Percentiles rank a stretch among this genome's conserved stretches.
These are phyloP conservation scores for Eurytoma adleriae DNA, from an alignment of 2,888 invertebrate species.

Conservation along the genomic window DNA sequence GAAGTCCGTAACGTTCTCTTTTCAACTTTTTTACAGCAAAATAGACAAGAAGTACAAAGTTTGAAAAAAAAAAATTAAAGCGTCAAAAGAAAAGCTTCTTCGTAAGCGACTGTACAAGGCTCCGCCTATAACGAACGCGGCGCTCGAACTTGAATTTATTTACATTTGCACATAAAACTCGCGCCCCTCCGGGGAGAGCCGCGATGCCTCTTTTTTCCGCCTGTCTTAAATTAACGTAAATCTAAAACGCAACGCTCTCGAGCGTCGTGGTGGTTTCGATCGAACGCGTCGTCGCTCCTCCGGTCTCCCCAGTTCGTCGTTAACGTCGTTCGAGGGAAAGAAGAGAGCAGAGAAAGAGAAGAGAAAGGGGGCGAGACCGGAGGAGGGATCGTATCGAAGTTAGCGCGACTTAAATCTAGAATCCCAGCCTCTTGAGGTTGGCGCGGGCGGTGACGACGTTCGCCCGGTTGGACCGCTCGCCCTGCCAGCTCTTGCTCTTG, in stretches of 20 bases:
- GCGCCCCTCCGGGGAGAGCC: conserved; percentile 48
- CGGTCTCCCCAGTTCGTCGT: no score
- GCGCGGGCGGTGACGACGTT: conserved; percentile 62
- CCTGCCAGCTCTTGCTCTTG: conserved; percentile 86
- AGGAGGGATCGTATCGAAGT: neutral
- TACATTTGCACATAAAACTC: conserved; percentile 60
- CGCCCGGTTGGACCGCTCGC: conserved; percentile 72
- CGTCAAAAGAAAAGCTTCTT: conserved; percentile 41
- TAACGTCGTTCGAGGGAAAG: no score
- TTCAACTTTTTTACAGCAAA: conserved; percentile 24
- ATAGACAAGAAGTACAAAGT: conserved; percentile 26
- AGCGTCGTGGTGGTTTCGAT: no score
- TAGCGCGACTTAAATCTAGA: conserved; percentile 57
- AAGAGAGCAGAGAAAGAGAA: neutral
- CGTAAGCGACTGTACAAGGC: conserved; percentile 39
- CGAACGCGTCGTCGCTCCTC: no score
- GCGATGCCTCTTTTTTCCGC: neutral
- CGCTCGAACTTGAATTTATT: conserved; percentile 51
- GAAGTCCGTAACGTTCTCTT: conserved; percentile 8
- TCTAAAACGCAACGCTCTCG: no score
- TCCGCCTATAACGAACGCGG: conserved; percentile 33
- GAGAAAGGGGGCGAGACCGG: neutral
- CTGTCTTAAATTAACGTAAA: neutral
- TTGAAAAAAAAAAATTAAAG: conserved; percentile 36
- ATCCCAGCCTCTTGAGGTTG: conserved; percentile 72